Evolutionary conservation across 2,113 vertebrate genomes (phyloP).

Genomic region (Cyanistes caeruleus): DNA sequence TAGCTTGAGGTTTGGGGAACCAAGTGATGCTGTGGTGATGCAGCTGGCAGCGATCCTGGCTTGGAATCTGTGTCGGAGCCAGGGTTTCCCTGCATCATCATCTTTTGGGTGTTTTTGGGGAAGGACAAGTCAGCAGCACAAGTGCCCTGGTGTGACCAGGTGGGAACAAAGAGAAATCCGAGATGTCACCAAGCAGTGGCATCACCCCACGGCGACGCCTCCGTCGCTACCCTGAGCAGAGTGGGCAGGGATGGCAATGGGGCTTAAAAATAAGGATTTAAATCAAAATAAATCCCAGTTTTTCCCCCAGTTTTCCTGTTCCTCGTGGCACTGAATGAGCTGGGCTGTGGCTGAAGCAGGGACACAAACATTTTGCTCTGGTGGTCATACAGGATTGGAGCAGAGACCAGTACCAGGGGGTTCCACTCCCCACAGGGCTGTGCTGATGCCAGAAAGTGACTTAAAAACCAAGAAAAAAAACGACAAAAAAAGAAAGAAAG

Average conservation of each 20-base stretch:
- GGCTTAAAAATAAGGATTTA: neutral
- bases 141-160: fast-evolving
- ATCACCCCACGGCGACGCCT: fast-evolving
- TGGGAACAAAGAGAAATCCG: neutral
- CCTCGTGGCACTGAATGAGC: neutral
- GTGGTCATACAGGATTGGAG: fast-evolving
- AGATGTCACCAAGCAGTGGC: neutral
- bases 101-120: neutral
- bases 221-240: fast-evolving
- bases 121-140: neutral
- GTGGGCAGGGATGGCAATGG: fast-evolving
- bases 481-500: neutral
- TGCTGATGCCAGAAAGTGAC: neutral
- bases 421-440: neutral
- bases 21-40: neutral
- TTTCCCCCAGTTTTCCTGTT: neutral
- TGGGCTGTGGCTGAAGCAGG: neutral
- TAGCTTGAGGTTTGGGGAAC: neutral
- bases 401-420: neutral
- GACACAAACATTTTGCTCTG: neutral
- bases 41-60: fast-evolving
- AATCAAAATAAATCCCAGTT: neutral
- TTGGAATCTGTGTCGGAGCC: neutral
- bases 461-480: neutral
- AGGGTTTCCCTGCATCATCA: neutral